Evolutionary conservation across 2,888 invertebrate species (phyloP).

Genomic region (Holacanthella duospinosa): DNA sequence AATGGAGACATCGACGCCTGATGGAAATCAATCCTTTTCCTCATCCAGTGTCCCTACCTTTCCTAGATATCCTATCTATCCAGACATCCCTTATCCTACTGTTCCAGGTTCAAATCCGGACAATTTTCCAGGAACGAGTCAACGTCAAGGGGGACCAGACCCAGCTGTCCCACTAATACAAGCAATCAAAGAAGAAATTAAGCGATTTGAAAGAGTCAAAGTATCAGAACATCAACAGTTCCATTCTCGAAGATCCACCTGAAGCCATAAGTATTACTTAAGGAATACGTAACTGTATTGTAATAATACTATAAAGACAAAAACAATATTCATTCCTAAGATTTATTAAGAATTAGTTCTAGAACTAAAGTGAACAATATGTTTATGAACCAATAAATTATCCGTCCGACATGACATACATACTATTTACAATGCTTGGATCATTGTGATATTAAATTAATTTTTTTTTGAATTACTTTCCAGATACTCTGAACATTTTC

Average conservation of each 20-base stretch:
- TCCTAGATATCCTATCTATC: conserved; percentile 34
- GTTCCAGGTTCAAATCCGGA: not conserved
- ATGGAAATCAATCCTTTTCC: not conserved
- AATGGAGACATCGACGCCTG: not conserved
- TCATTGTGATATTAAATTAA: too few species aligned
- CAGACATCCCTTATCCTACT: conserved; percentile 25
- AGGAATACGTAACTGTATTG: too few species aligned
- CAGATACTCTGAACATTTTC: too few species aligned
- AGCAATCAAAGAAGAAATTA: conserved; percentile 65
- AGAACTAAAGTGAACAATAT: too few species aligned
- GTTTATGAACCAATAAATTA: too few species aligned
- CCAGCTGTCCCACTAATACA: conserved; percentile 72
- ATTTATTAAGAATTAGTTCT: too few species aligned
- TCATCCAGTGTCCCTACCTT: conserved; percentile 24
- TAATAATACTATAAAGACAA: too few species aligned
- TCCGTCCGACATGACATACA: too few species aligned
- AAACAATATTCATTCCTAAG: too few species aligned
- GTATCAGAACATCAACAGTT: not conserved
- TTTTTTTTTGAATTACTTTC: too few species aligned
- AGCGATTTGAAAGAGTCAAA: conserved; percentile 34
- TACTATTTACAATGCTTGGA: too few species aligned
- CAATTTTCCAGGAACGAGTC: not conserved
- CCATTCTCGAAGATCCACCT: not conserved
- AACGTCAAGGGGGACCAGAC: conserved; percentile 44
- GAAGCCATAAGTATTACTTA: not conserved